phyloP scores from a whole-genome alignment of 2,797 vertebrate species.

The Dipus sagitta region DNA sequence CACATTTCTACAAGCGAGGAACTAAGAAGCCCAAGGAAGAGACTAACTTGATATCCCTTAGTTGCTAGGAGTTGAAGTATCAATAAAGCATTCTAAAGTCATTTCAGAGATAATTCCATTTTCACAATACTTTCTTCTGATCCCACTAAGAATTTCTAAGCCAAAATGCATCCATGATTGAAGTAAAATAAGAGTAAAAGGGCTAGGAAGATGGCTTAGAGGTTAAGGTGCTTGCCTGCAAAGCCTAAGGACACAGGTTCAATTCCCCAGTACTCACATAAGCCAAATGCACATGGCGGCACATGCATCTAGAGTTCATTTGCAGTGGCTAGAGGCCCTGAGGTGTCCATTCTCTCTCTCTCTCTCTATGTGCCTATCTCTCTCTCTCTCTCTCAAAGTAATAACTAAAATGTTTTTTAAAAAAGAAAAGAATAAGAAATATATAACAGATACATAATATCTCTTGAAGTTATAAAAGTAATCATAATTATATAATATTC shows the following conservation, averaged over 20 bases:
- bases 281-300: too few species aligned
- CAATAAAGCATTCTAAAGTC: not conserved
- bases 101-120: not conserved
- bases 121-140: constrained; percentile 27
- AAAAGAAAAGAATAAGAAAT: not conserved
- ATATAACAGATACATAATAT: not conserved
- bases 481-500: not conserved
- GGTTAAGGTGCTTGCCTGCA: too few species aligned
- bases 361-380: too few species aligned
- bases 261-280: too few species aligned
- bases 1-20: not conserved
- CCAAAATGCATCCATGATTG: not conserved
- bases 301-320: too few species aligned
- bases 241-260: too few species aligned
- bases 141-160: not conserved
- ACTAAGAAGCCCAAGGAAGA: not conserved
- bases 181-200: too few species aligned
- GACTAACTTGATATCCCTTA: not conserved
- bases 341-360: too few species aligned
- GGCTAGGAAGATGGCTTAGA: too few species aligned
- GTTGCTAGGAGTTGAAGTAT: not conserved
- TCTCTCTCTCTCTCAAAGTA: too few species aligned
- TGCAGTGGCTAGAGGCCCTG: too few species aligned
- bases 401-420: too few species aligned
- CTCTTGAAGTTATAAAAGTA: constrained; percentile 25